Base-by-base conservation (phyloP, 2,888 invertebrate genomes). In the Microplitis manilae region DNA sequence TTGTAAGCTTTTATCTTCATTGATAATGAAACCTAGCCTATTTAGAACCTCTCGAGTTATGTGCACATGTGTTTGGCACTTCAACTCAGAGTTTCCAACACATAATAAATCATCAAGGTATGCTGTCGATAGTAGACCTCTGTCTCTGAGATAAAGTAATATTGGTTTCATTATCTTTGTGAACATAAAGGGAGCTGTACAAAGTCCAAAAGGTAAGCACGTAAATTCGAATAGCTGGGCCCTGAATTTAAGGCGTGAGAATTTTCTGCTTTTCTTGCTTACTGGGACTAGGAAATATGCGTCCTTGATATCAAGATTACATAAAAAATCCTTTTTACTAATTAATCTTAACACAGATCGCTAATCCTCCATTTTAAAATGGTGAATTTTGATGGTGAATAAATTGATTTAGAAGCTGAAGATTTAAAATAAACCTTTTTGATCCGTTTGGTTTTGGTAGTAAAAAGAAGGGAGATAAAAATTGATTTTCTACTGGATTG, bases 281-380 rank as follows among this genome's bases (percentile, higher is more conserved):
- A 84, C 71, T 38, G 79, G 76, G 7, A 84, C 68, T 39, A 79
- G 41, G 15, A 69, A 78, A 72, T 84, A 84, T n/a, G 77, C 68
- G 20, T 79, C 80, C 69, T 80, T 71, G 9, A 80, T 41, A 20
- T 80, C 77, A 5, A 80, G 17, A 20, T 59, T 75, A n/a, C 68
- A 69, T 68, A 80, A 76, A 30, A 60, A 79, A 9, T 65, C 59
- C 59, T 79, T 61, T 73, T n/a, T 20, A 17, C 39, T 74, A 30
- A 85, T 78, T 15, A 85, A 60, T 30, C 81, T 77, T 8, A 68
- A 68, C 0, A 81, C 82, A 0, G 83, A 81, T 76, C 80, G 79
- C 60, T 77, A 79, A 75, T 84, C 83, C 70, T 85, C 83, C 41
- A 84, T 77, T 79, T 86, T 84, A 69, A 86, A 85, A 78, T 85